Evolutionary conservation across 1,140 invertebrate species (phyloP).

Genomic region (Drosophila virilis): DNA sequence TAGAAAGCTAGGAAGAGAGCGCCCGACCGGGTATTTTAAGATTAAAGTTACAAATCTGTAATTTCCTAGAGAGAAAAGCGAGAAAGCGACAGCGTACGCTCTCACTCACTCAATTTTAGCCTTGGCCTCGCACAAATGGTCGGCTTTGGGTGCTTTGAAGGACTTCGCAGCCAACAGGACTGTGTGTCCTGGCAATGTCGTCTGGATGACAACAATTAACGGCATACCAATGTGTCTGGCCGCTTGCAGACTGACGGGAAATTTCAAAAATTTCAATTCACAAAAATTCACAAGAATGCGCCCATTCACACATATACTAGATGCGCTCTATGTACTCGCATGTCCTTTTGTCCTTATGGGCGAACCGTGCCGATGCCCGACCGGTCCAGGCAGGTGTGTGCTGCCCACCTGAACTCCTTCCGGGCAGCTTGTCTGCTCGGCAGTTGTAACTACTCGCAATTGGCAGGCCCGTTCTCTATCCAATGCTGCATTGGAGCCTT

Average conservation of each 20-base stretch:
- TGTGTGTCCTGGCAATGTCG: constrained; percentile 22
- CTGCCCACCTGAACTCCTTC: background rate
- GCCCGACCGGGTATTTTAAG: no score
- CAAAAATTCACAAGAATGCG: constrained; percentile 77
- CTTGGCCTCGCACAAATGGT: constrained; percentile 2
- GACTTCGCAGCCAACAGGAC: background rate
- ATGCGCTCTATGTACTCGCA: constrained; percentile 1
- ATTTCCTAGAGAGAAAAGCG: background rate
- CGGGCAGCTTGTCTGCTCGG: constrained; percentile 5
- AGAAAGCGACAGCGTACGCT: no score
- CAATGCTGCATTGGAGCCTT: constrained; percentile 21
- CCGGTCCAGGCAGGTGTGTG: constrained; percentile 2
- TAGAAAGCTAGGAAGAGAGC: no score
- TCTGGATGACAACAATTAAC: constrained; percentile 69
- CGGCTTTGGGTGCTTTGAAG: background rate
- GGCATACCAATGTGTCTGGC: constrained; percentile 72
- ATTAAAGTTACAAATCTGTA: no score
- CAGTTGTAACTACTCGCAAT: constrained; percentile 2
- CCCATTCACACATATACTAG: constrained; percentile 47
- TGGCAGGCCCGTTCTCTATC: background rate
- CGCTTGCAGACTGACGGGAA: constrained; percentile 73
- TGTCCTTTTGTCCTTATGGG: constrained; percentile 8
- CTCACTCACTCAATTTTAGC: background rate
- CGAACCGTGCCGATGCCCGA: no score
- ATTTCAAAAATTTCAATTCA: constrained; percentile 82